A percentile compares a stretch with the other conserved stretches of the same genome.
phyloP scores from a whole-genome alignment of 2,113 vertebrate species.

The Psettodes erumei region DNA sequence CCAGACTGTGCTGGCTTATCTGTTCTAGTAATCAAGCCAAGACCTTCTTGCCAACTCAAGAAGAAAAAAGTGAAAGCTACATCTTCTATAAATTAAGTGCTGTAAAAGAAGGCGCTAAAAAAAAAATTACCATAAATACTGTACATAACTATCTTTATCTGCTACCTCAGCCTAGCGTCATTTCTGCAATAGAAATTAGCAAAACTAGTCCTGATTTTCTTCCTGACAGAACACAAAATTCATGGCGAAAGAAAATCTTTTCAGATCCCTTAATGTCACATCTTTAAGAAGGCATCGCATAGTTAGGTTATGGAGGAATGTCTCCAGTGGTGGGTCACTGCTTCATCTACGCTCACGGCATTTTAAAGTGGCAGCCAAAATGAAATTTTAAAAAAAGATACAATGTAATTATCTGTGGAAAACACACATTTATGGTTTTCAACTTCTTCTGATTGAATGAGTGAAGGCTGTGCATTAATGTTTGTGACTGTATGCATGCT shows the following conservation, averaged over 20 bases:
- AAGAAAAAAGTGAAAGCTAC: constrained; percentile 70
- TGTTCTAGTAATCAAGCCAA: background rate
- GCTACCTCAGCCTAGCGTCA: constrained; percentile 61
- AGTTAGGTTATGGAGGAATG: constrained; percentile 42
- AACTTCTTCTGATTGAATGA: constrained; percentile 34
- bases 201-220: constrained; percentile 10
- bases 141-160: constrained; percentile 81
- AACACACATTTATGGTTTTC: constrained; percentile 27
- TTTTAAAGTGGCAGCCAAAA: constrained; percentile 42
- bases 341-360: constrained; percentile 36
- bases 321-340: constrained; percentile 46
- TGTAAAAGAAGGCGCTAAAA: constrained; percentile 80
- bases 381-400: constrained; percentile 33
- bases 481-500: constrained; percentile 36
- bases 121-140: constrained; percentile 87
- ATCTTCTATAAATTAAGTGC: constrained; percentile 87
- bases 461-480: constrained; percentile 33
- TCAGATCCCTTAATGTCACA: constrained; percentile 31
- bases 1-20: background rate
- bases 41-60: constrained; percentile 35
- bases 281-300: constrained; percentile 64
- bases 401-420: constrained; percentile 47
- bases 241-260: constrained; percentile 31
- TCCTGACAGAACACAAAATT: constrained; percentile 27
- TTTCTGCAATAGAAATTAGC: constrained; percentile 32